Base-by-base conservation (phyloP, 2,888 invertebrate genomes). In the Oscheius sp. region DNA sequence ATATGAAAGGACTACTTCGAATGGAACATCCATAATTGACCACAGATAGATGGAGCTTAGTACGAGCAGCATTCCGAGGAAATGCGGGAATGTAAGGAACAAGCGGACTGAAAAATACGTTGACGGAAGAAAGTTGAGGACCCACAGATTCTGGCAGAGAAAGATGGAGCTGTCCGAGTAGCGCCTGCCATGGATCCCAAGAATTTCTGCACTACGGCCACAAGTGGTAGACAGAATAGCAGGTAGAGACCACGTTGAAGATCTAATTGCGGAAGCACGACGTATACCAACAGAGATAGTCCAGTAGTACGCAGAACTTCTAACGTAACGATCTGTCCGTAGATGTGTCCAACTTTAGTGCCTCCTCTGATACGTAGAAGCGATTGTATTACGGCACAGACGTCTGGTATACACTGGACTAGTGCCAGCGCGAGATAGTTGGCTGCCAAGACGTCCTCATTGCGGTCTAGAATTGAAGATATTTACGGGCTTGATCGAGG, bases 371-470 rank as follows among this genome's bases (percentile, higher is more conserved):
- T 70, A 21, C 81, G 76, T n/a, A 79, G 73, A 1, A 80, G 21
- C 1, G 79, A 68, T 35, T 83, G 77, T 37, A 86, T 42, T 33
- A 86, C 50, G 33, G 79, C 75, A 51, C 78, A 70, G 0, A 87
- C 33, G 70, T 87, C 87, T 2, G 87, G 87, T 10, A 84, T 70
- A 51, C 76, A 76, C 76, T 87, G 87, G 35, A 87, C 79, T n/a
- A 86, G 65, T 42, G 84, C 75, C 11, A 87, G 73, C 3, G 81
- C 70, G 0, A 81, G 73, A 58, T 79, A 80, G 33, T 83, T 74
- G 9, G 79, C 81, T 2, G 84, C 82, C 13, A 81, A 75, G 0
- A 79, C 80, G 11, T 70, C 76, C 1, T 80, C 80, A 9, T 71
- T 79, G 65, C 83, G 77, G 29, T 78, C 79, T 79, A 75, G 53